Percentiles rank a stretch among this genome's conserved stretches.
These are phyloP conservation scores for Hypotaenidia okinawae DNA, from an alignment of 2,797 vertebrate genomes.

Conservation along the genomic window DNA sequence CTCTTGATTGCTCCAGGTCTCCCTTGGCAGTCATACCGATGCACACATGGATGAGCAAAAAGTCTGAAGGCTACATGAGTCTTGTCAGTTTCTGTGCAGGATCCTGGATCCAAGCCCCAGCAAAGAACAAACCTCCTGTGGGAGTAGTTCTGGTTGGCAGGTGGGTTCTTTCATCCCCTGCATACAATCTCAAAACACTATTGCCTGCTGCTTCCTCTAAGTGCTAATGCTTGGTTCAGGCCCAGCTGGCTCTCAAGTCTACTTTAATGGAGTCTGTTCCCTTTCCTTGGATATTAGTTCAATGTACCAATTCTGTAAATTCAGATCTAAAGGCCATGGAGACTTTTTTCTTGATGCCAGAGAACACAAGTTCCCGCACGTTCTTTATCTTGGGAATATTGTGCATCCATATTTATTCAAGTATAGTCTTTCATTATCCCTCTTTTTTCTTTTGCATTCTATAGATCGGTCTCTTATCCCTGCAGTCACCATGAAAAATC, in stretches of 20 bases:
- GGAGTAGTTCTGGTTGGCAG: neutral
- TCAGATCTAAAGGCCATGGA: neutral
- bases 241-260: neutral
- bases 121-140: neutral
- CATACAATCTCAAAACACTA: neutral
- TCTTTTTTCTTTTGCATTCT: neutral
- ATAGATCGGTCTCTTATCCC: neutral
- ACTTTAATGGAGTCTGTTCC: neutral
- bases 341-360: neutral
- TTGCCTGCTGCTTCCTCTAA: neutral
- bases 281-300: neutral
- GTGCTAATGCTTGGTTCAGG: neutral
- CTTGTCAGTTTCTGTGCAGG: neutral
- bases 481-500: neutral
- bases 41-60: neutral
- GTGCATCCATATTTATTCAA: neutral
- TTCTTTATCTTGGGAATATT: neutral
- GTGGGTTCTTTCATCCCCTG: neutral
- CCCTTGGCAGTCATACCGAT: neutral
- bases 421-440: neutral
- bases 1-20: neutral
- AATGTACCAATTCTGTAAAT: neutral
- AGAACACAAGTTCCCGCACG: neutral
- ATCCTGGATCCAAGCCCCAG: neutral
- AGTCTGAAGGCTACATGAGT: fast-evolving